Base-by-base conservation (phyloP, 2,797 vertebrate genomes). In the Alca torda region DNA sequence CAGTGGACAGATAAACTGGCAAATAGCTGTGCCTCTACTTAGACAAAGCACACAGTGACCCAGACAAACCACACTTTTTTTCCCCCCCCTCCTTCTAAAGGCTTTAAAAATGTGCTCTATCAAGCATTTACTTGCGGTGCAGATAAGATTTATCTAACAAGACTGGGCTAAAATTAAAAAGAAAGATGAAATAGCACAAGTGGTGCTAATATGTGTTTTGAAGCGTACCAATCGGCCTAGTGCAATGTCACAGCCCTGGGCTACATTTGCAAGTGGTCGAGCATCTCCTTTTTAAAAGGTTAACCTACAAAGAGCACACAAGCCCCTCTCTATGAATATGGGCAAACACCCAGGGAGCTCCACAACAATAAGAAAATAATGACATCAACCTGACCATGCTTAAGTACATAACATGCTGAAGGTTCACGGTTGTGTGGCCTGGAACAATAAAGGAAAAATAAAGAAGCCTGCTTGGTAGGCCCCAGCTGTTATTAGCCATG, bases 341-440 rank as follows among this genome's bases (percentile, higher is more conserved):
- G 98, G 98, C 98, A 98, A 98, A 98, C 98, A 98, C 98, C 98
- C 98, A 98, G 98, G 98, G 98, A 99, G 98, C 98, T 97, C 98
- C 97, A 93, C 98, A 98, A 98, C 98, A 98, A 99, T 98, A 98
- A 98, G 98, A 98, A 98, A 98, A 99, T 99, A 99, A 99, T 99
- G 99, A 99, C 98, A 99, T 98, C 98, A 98, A 98, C 98, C 98
- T 99, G 98, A 98, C 99, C 98, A 98, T 98, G 98, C 98, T 98
- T 98, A 99, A 99, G 98, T 98, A 98, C 98, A 98, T 98, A 98
- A 98, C 98, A 98, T 98, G 98, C 98, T 98, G 97, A 98, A 98
- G 98, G 98, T 98, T 98, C 98, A 99, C 98, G 98, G 99, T 98
- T 98, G 98, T 98, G 98, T 98, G 98, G 98, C 98, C 98, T 97